phyloP scores from a whole-genome alignment of 2,888 invertebrate genomes.

The Andrena chrysosceles region DNA sequence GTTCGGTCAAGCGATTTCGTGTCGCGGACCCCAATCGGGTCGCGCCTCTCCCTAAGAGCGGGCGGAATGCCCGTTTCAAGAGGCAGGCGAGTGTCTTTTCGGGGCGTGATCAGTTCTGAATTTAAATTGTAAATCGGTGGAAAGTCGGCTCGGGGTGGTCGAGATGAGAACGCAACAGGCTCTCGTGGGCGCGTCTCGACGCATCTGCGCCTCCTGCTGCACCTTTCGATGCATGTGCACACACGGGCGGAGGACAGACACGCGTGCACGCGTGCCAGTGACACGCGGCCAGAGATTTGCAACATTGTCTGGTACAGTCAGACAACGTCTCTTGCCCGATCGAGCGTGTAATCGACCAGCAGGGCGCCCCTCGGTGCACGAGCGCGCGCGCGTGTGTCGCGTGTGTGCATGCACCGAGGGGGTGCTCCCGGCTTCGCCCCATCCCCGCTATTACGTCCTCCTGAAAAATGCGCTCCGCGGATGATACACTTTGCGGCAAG shows the following conservation, averaged over 20 bases:
- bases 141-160: constrained; percentile 44
- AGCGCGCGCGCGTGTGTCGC: constrained; percentile 19
- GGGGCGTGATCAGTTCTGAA: constrained; percentile 33
- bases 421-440: constrained; percentile 14
- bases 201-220: constrained; percentile 44
- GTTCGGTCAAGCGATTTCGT: not conserved
- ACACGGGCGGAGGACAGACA: not conserved
- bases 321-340: constrained; percentile 69
- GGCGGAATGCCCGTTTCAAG: not conserved
- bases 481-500: constrained; percentile 40
- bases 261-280: constrained; percentile 25
- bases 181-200: constrained; percentile 49
- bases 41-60: not conserved
- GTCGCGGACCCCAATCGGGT: not conserved
- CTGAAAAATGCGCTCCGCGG: constrained; percentile 41
- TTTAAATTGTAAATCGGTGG: constrained; percentile 69
- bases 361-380: constrained; percentile 42
- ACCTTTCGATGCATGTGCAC: constrained; percentile 40
- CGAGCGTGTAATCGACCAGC: constrained; percentile 74
- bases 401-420: constrained; percentile 29
- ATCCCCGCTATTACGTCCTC: constrained; percentile 33
- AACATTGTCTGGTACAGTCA: constrained; percentile 65
- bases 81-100: constrained; percentile 29
- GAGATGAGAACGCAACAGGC: constrained; percentile 69
- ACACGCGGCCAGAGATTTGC: constrained; percentile 63